A percentile compares a stretch with the other conserved stretches of the same genome.
These are phyloP conservation scores for Psephotus haematonotus DNA, from an alignment of 2,113 vertebrate species.

Conservation along the genomic window DNA sequence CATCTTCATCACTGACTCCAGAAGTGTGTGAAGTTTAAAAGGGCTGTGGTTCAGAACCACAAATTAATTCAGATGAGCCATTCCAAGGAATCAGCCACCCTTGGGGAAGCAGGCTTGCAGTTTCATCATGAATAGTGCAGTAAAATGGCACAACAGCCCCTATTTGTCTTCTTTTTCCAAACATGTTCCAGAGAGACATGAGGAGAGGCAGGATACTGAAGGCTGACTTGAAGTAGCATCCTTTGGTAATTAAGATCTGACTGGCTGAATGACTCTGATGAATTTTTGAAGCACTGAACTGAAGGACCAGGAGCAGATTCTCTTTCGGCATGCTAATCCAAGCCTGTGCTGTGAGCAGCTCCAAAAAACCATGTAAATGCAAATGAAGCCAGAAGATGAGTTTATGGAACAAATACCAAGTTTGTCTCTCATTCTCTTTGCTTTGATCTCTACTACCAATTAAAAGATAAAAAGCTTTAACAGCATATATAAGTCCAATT, in stretches of 20 bases:
- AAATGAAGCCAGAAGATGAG: constrained; percentile 27
- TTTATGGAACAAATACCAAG: constrained; percentile 41
- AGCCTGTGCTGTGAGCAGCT: neutral
- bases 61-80: neutral
- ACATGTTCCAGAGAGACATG: neutral
- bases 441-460: constrained; percentile 69
- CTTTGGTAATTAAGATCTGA: constrained; percentile 15
- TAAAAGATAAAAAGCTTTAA: constrained; percentile 68
- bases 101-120: neutral
- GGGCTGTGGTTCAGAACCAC: neutral
- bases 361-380: constrained; percentile 1
- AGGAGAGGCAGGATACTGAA: neutral
- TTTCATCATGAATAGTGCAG: neutral
- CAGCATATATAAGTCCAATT: constrained; percentile 66
- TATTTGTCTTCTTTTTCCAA: neutral
- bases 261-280: neutral
- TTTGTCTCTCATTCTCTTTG: constrained; percentile 45
- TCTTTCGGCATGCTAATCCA: neutral
- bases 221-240: neutral
- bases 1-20: neutral
- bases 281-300: constrained; percentile 18
- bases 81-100: neutral
- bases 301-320: neutral
- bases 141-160: neutral
- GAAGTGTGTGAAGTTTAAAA: neutral